Percentiles rank a stretch among this genome's conserved stretches.
Conservation (phyloP, 2,888 invertebrate genomes). For the Leptopilina myrica region DNA sequence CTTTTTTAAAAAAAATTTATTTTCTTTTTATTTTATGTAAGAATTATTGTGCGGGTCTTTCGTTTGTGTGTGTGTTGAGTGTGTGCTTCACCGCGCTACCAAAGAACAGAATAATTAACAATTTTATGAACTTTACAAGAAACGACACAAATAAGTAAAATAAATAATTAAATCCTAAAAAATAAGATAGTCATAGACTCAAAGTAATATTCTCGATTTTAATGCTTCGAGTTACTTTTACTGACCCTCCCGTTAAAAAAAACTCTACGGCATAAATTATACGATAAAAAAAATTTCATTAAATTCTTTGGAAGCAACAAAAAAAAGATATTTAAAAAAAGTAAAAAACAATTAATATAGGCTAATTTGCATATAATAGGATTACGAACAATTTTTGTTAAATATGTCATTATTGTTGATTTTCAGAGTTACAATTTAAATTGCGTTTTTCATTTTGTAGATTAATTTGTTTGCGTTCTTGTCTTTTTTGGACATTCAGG, state of each 20-base stretch:
- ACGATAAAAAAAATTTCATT: conserved; percentile 22
- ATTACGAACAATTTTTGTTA: conserved; percentile 12
- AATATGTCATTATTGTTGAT: conserved; percentile 19
- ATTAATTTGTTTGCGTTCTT: neutral
- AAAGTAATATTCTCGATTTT: conserved; percentile 24
- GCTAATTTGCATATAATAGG: no score
- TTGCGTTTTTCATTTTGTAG: neutral
- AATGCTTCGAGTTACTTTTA: conserved; percentile 32
- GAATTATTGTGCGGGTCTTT: no score
- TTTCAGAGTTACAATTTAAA: conserved; percentile 14
- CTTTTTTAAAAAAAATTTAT: no score
- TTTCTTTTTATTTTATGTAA: no score
- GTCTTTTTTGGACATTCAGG: neutral
- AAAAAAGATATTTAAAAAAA: neutral
- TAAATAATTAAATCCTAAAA: conserved; percentile 2
- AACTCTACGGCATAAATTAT: conserved; percentile 20
- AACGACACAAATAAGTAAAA: conserved; percentile 21
- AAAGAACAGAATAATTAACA: conserved; percentile 67
- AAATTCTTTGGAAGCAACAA: neutral
- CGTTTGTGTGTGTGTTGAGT: conserved; percentile 61
- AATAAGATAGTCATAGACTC: conserved; percentile 49
- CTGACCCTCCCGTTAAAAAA: neutral
- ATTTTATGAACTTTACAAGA: neutral
- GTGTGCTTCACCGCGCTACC: conserved; percentile 74
- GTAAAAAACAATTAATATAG: no score